Conservation (phyloP, 2,888 invertebrate genomes). For the Conistra vaccinii region DNA sequence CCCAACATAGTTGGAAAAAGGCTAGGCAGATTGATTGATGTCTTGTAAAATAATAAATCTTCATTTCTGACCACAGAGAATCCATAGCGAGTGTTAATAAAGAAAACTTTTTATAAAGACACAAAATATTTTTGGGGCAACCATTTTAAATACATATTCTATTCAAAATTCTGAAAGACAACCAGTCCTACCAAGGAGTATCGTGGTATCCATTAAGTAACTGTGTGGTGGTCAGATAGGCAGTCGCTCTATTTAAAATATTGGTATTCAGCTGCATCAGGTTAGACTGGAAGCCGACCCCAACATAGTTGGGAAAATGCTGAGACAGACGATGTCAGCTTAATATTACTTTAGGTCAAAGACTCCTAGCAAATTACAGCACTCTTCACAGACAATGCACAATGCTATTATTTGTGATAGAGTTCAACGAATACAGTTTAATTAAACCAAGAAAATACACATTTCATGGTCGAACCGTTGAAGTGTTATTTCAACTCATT, state of each 20-base stretch:
- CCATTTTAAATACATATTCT: not conserved
- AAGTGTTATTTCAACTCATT: slow-evolving; percentile 3
- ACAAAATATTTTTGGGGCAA: not conserved
- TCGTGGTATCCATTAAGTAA: not conserved
- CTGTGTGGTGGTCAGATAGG: not conserved
- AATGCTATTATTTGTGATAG: slow-evolving; percentile 23
- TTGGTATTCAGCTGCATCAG: not conserved
- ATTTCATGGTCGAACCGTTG: slow-evolving; percentile 4
- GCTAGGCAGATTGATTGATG: not conserved
- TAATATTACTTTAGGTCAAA: not conserved
- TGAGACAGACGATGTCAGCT: not conserved
- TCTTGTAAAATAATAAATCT: not conserved
- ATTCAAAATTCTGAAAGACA: not conserved
- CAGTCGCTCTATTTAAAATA: not conserved
- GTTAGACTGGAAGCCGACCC: no score
- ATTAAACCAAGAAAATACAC: slow-evolving; percentile 15
- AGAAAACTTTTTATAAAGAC: no score
- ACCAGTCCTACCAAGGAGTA: not conserved
- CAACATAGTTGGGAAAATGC: not conserved
- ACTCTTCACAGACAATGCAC: slow-evolving; percentile 4
- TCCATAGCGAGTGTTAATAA: no score
- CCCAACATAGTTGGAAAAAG: no score
- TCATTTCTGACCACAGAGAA: no score
- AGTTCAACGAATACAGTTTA: not conserved
- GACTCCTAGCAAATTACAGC: not conserved